Evolutionary conservation across 2,113 vertebrate species (phyloP).

Genomic region (Rhodinocichla rosea): DNA sequence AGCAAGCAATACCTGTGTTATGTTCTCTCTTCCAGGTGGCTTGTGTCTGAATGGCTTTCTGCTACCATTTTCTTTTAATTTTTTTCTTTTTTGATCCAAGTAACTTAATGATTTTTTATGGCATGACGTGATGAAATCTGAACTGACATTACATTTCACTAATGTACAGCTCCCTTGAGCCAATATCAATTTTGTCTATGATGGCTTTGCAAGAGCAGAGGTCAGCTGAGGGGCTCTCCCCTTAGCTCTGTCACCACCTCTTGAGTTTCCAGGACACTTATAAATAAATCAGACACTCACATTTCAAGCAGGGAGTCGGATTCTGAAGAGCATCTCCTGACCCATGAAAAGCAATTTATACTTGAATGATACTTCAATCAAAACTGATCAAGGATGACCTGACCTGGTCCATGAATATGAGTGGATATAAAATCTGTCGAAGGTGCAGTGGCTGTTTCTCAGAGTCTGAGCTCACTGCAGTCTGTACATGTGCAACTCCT

Average conservation of each 20-base stretch:
- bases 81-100: background rate
- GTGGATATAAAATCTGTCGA: background rate
- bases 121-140: background rate
- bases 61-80: background rate
- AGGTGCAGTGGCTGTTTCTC: background rate
- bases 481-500: accelerated
- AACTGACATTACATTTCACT: constrained; percentile 34
- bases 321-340: background rate
- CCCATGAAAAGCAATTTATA: constrained; percentile 15
- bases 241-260: background rate
- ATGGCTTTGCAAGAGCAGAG: background rate
- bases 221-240: background rate
- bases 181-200: constrained; percentile 20
- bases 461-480: background rate
- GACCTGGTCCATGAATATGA: background rate
- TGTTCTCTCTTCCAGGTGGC: background rate
- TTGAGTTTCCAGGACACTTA: background rate
- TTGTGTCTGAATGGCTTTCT: background rate
- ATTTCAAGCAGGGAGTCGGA: background rate
- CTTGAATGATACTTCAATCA: background rate
- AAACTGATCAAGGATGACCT: background rate
- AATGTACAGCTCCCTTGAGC: constrained; percentile 30
- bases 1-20: background rate
- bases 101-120: constrained; percentile 26
- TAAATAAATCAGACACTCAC: background rate